Conservation (phyloP, 1,140 invertebrate genomes). For the Telenomus remus region DNA sequence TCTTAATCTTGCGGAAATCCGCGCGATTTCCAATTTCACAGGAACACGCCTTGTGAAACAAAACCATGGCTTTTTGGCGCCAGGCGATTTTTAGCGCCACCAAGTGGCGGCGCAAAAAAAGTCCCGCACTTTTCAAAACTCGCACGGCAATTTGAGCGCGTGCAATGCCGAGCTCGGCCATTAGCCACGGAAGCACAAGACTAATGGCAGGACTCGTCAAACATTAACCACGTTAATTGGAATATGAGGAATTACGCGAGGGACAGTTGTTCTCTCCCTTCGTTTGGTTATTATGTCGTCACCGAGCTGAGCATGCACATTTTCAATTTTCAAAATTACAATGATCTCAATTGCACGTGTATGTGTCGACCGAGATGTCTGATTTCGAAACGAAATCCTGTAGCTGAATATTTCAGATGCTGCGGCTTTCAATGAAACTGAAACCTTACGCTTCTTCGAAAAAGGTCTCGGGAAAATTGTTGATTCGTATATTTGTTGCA, state of each 20-base stretch:
- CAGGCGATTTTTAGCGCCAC: constrained; percentile 8
- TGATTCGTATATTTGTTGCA: no score
- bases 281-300: constrained; percentile 47
- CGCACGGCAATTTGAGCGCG: constrained; percentile 28
- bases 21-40: no score
- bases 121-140: background rate
- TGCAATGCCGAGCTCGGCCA: constrained; percentile 21
- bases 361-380: no score
- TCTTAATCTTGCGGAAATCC: no score
- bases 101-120: background rate
- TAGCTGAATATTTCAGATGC: no score
- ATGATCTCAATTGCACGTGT: constrained; percentile 12
- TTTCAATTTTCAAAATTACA: constrained; percentile 29
- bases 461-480: no score
- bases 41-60: no score
- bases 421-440: no score
- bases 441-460: no score
- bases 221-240: constrained; percentile 54
- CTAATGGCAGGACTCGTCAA: constrained; percentile 55
- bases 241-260: constrained; percentile 44
- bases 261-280: constrained; percentile 33
- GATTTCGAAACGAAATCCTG: no score
- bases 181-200: constrained; percentile 41
- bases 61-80: background rate
- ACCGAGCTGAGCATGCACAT: constrained; percentile 32